Conservation (phyloP, 2,888 invertebrate genomes). For the Cetonia aurata region DNA sequence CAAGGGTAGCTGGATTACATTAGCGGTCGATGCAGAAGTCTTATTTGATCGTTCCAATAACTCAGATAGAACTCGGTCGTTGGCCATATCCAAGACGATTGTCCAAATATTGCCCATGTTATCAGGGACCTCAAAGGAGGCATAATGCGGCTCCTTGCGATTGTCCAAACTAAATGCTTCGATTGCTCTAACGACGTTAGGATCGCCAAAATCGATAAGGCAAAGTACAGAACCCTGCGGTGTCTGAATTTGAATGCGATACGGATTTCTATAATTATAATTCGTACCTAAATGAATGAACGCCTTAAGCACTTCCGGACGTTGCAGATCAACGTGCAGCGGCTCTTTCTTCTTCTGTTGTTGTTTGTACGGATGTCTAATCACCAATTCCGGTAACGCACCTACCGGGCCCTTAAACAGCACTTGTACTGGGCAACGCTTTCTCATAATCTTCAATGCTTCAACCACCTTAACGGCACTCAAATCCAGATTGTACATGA, state of each 20-base stretch:
- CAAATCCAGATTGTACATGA: not conserved
- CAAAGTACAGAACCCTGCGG: not conserved
- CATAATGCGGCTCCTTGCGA: not conserved
- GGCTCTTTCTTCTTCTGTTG: not conserved
- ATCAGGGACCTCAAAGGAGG: constrained; percentile 9
- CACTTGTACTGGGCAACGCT: constrained; percentile 1
- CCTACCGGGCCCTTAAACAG: too few species aligned
- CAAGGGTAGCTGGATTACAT: not conserved
- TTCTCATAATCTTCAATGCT: not conserved
- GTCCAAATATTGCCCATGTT: constrained; percentile 8
- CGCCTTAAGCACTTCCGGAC: not conserved
- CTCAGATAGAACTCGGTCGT: not conserved
- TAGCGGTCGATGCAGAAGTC: not conserved
- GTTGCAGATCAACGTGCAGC: not conserved
- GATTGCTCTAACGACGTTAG: not conserved
- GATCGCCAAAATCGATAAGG: constrained; percentile 14
- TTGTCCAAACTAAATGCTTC: not conserved
- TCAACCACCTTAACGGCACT: not conserved
- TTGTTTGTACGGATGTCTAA: too few species aligned
- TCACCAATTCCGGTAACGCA: too few species aligned
- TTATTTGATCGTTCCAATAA: not conserved
- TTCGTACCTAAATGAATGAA: not conserved
- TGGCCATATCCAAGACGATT: constrained; percentile 9
- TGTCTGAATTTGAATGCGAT: not conserved
- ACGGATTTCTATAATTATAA: not conserved